A percentile compares a stretch with the other conserved stretches of the same genome.
Conservation (phyloP, 2,888 invertebrate genomes). For the Drosophila histrio region DNA sequence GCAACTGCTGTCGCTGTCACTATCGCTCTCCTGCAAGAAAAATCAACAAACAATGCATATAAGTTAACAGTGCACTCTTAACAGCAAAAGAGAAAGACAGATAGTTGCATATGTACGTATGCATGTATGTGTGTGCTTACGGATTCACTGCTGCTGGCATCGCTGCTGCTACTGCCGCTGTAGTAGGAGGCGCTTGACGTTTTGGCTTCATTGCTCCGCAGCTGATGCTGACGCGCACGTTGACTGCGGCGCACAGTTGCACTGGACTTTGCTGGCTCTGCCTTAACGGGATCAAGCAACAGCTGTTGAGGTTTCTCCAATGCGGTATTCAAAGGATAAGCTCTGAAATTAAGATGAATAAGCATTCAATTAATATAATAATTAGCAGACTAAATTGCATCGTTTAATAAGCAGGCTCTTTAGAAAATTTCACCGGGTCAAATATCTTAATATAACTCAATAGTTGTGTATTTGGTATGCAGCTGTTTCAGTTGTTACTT, state of each 20-base stretch:
- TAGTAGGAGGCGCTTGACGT: slow-evolving; percentile 21
- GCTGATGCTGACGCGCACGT: slow-evolving; percentile 44
- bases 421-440: too few relatives aligned
- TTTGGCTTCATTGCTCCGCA: slow-evolving; percentile 42
- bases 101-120: background rate
- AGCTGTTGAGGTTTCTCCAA: slow-evolving; percentile 81
- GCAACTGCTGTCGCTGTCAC: slow-evolving; percentile 57
- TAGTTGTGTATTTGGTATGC: too few relatives aligned
- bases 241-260: slow-evolving; percentile 46
- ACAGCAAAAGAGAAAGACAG: background rate
- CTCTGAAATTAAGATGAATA: slow-evolving; percentile 86
- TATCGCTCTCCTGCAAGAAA: slow-evolving; percentile 60
- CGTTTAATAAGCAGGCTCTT: too few relatives aligned
- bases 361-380: too few relatives aligned
- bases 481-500: too few relatives aligned
- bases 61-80: background rate
- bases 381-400: too few relatives aligned
- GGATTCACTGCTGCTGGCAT: slow-evolving; percentile 58
- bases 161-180: slow-evolving; percentile 37
- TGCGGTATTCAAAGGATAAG: slow-evolving; percentile 96
- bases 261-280: background rate
- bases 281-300: slow-evolving; percentile 16
- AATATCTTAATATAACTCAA: too few relatives aligned
- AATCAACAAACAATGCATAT: background rate
- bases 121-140: slow-evolving; percentile 42